Evolutionary conservation across 2,113 vertebrate species (phyloP).

Genomic region (Conger conger): DNA sequence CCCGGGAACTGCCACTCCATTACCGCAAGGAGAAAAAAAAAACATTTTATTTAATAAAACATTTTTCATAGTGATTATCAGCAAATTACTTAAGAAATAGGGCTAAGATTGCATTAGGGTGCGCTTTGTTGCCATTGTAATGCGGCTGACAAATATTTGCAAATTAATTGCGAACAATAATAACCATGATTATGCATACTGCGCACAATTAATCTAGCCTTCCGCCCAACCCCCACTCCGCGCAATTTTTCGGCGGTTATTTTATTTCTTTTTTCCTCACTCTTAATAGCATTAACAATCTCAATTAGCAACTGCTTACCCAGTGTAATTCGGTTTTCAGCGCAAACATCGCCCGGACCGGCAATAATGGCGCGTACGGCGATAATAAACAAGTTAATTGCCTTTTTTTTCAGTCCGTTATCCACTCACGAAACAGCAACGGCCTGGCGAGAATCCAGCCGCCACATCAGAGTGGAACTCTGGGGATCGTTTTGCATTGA

Average conservation of each 20-base stretch:
- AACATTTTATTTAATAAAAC: too few species aligned
- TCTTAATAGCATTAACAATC: neutral
- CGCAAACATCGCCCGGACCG: neutral
- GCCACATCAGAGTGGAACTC: neutral
- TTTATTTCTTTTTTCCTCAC: neutral
- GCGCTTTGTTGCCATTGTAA: neutral
- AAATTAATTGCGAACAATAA: neutral
- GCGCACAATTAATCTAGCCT: neutral
- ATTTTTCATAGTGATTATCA: neutral
- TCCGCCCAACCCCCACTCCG: neutral
- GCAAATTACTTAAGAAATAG: neutral
- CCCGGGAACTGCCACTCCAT: too few species aligned
- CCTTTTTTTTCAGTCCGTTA: neutral
- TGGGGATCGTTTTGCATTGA: neutral
- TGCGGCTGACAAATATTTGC: neutral
- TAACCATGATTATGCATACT: neutral
- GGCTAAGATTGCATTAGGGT: neutral
- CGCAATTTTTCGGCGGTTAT: neutral
- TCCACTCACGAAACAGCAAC: neutral
- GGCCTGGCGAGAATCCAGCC: neutral
- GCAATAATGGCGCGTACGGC: neutral
- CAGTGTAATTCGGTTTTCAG: neutral
- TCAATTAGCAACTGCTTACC: neutral
- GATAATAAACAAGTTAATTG: slow-evolving; percentile 1
- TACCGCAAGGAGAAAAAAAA: too few species aligned